phyloP scores from a whole-genome alignment of 2,113 vertebrate species.

The Protobothrops flavoviridis region DNA sequence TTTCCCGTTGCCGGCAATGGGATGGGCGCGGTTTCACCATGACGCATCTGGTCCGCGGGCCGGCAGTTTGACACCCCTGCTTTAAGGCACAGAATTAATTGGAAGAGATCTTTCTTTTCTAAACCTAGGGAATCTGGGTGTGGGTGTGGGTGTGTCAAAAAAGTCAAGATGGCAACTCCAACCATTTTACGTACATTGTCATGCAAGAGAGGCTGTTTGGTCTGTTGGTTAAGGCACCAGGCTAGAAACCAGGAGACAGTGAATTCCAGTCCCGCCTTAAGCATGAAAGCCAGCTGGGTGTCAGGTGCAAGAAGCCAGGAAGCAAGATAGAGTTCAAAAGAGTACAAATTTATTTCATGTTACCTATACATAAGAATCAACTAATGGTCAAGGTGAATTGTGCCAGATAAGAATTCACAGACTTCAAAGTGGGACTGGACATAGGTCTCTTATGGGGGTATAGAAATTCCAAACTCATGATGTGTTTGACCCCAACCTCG shows the following conservation, averaged over 20 bases:
- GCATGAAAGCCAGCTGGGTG: not conserved
- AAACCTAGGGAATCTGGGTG: accelerated
- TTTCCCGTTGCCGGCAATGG: too few species aligned
- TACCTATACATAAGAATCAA: not conserved
- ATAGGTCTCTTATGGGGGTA: not conserved
- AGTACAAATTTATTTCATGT: not conserved
- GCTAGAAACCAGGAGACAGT: too few species aligned
- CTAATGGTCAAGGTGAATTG: not conserved
- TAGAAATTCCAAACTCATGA: too few species aligned
- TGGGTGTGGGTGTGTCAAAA: not conserved
- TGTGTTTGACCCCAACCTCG: not conserved
- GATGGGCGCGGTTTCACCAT: too few species aligned
- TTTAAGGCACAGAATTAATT: not conserved
- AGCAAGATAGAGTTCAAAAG: not conserved
- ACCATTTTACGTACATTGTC: not conserved
- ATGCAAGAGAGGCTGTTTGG: not conserved
- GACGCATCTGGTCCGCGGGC: too few species aligned
- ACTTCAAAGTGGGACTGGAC: not conserved
- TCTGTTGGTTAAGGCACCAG: not conserved
- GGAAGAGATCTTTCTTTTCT: not conserved
- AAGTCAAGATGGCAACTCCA: not conserved
- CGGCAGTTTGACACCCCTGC: too few species aligned
- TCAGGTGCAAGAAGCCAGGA: not conserved
- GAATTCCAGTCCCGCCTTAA: not conserved
- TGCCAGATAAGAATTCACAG: not conserved